Evolutionary conservation across 2,113 vertebrate genomes (phyloP), one percentile per base, ranked within the genome.

Genomic region (Serinus canaria): DNA sequence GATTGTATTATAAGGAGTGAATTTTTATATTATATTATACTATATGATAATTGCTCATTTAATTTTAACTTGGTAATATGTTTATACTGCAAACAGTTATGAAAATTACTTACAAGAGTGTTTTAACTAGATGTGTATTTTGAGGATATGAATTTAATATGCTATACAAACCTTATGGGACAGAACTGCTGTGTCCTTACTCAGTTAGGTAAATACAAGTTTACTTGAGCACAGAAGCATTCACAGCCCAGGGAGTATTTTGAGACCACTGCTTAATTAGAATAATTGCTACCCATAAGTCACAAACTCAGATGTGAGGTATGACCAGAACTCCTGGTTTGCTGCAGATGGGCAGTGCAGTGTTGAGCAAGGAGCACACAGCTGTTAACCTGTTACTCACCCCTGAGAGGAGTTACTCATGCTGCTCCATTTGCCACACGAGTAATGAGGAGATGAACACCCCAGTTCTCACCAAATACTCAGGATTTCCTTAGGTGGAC

Each of bases 31-130:
- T 84, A 19, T 66, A 77, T 78, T 89, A 62, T 49, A 33, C 22
- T 66, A 47, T 60, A 39, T 59, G 85, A 10, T 94, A 93, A 94
- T 90, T 80, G n/a, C 59, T 74, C 75, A 44, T 92, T 96, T 95
- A 74, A 90, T 92, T 96, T 86, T 95, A 89, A 78, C 33, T 83
- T 77, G 79, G 39, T 56, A 70, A 52, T 67, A 81, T 4, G 5
- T 86, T 95, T 67, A 52, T 90, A 75, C 39, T 92, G 76, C 68
- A 86, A 92, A 88, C 68, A 77, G 78, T 74, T 91, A 74, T 63
- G 85, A 89, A 93, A 93, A 88, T 83, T 0, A 92, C 64, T 95
- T 95, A 81, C 31, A 68, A 69, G 72, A 55, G 13, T 28, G 46
- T 70, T 95, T 92, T 87, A 92, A 86, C 85, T 91, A 59, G 44